phyloP scores from a whole-genome alignment of 2,113 vertebrate genomes.

The Tragelaphus scriptus region DNA sequence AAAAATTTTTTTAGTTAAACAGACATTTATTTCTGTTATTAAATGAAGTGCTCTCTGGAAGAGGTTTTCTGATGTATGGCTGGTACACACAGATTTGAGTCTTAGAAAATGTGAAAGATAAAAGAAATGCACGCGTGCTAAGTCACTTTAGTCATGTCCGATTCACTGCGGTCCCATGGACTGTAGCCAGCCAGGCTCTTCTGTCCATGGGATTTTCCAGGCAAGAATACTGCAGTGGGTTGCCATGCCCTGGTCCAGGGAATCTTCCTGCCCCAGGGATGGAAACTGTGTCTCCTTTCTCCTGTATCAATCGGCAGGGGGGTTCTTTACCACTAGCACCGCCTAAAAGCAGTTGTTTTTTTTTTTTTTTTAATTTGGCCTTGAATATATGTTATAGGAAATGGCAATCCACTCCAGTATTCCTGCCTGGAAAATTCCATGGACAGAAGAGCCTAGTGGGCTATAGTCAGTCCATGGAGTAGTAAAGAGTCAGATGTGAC shows the following conservation, averaged over 20 bases:
- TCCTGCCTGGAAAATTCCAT: not conserved
- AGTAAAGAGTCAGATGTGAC: not conserved
- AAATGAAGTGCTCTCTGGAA: constrained; percentile 62
- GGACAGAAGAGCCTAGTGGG: not conserved
- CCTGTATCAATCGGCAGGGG: not conserved
- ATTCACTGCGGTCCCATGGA: not conserved
- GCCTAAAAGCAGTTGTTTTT: constrained; percentile 41
- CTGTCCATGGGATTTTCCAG: not conserved
- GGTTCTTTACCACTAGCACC: not conserved
- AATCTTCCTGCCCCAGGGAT: not conserved
- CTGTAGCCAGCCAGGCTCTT: not conserved
- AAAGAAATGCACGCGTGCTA: not conserved
- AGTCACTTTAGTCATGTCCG: not conserved
- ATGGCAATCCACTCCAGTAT: not conserved
- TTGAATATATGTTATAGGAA: constrained; percentile 55
- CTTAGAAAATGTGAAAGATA: constrained; percentile 59
- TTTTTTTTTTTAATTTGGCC: not conserved
- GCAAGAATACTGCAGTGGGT: not conserved
- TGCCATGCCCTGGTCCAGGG: accelerated
- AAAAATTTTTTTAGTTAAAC: constrained; percentile 52
- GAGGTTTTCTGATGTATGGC: constrained; percentile 28
- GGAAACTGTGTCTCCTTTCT: not conserved
- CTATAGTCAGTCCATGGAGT: not conserved
- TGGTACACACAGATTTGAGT: constrained; percentile 58
- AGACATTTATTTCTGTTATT: constrained; percentile 63